Conservation (phyloP, 2,888 invertebrate species). For the Perdita meconis region DNA sequence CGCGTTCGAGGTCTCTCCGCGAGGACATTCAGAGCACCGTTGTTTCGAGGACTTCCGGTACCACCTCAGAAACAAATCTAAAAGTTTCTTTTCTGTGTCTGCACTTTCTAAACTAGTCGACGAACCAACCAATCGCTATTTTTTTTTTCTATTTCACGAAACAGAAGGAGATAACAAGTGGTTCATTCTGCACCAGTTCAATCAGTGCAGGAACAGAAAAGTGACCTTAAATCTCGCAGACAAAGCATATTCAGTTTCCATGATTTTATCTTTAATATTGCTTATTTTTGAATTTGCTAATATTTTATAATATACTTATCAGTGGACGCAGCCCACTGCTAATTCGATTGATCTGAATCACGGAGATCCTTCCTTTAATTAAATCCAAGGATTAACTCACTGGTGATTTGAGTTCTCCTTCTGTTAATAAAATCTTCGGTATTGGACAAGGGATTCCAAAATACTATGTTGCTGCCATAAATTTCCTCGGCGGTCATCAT, state of each 20-base stretch:
- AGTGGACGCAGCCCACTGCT: not conserved
- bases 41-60: not conserved
- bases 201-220: too few species aligned
- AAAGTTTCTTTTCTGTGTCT: too few species aligned
- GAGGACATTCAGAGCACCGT: not conserved
- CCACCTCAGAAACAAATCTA: not conserved
- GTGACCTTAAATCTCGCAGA: too few species aligned
- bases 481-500: conserved; percentile 60
- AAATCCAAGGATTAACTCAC: conserved; percentile 43
- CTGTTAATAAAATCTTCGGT: conserved; percentile 44
- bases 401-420: conserved; percentile 21
- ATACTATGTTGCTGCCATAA: conserved; percentile 58
- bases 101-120: too few species aligned
- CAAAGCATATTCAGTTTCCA: not conserved
- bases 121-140: too few species aligned
- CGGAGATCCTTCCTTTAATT: not conserved
- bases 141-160: too few species aligned
- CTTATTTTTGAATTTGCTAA: too few species aligned
- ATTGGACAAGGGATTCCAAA: conserved; percentile 59
- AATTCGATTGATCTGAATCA: not conserved
- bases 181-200: too few species aligned
- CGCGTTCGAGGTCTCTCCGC: not conserved
- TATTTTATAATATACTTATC: too few species aligned
- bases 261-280: not conserved
- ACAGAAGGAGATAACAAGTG: too few species aligned